A percentile compares a stretch with the other conserved stretches of the same genome.
phyloP scores from a whole-genome alignment of 2,797 vertebrate genomes.

The Enteromius argenteus region DNA sequence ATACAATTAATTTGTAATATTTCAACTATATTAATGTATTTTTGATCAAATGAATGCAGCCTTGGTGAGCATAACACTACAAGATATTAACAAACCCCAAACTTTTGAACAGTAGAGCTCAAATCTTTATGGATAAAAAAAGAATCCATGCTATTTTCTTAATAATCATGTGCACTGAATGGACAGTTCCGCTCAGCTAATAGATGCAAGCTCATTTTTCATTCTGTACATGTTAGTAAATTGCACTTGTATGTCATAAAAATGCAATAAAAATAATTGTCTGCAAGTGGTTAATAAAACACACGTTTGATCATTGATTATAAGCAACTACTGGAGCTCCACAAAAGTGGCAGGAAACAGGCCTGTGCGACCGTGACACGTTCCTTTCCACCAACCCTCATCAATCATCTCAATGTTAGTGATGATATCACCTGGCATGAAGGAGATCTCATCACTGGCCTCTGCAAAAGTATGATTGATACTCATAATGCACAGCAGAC shows the following conservation, averaged over 20 bases:
- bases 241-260: conserved; percentile 5
- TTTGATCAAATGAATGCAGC: conserved; percentile 5
- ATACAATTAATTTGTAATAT: neutral
- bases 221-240: conserved; percentile 9
- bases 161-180: neutral
- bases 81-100: neutral
- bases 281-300: neutral
- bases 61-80: neutral
- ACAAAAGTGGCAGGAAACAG: conserved; percentile 93
- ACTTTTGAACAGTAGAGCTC: neutral
- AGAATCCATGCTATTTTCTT: neutral
- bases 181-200: neutral
- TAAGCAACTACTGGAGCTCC: conserved; percentile 77
- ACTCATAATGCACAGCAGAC: neutral
- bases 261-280: neutral
- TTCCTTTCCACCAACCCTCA: conserved; percentile 93
- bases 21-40: neutral
- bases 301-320: neutral
- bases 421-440: conserved; percentile 88
- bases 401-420: conserved; percentile 92
- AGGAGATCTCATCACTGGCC: conserved; percentile 92
- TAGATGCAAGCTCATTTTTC: neutral
- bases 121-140: neutral
- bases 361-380: conserved; percentile 80
- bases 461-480: conserved; percentile 74